phyloP scores from a whole-genome alignment of 2,113 vertebrate species.

The Isurus oxyrinchus region DNA sequence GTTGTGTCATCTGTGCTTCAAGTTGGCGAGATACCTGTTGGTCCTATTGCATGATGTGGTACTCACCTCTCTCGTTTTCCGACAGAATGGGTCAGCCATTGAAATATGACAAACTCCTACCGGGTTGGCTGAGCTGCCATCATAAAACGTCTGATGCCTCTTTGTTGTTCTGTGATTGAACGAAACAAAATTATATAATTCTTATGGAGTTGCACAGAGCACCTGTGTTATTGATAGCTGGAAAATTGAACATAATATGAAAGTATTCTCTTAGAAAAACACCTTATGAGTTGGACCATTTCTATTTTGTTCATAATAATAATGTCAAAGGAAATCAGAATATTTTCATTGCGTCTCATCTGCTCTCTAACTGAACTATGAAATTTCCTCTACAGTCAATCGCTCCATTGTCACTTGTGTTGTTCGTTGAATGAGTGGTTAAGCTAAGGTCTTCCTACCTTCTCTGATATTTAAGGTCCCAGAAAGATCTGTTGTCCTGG shows the following conservation, averaged over 20 bases:
- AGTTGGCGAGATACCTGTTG: not conserved
- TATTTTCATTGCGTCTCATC: not conserved
- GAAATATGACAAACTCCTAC: conserved; percentile 86
- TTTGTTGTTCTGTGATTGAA: conserved; percentile 71
- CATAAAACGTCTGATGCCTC: conserved; percentile 80
- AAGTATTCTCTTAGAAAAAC: not conserved
- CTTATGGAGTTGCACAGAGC: not conserved
- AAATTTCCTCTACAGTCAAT: not conserved
- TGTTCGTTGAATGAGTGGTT: not conserved
- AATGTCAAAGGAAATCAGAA: not conserved
- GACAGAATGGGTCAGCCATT: conserved; percentile 91
- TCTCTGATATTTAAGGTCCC: not conserved
- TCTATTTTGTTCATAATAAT: not conserved
- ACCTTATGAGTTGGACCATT: too few species aligned
- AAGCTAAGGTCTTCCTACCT: not conserved
- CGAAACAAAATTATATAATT: not conserved
- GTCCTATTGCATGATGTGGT: not conserved
- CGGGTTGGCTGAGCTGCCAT: conserved; percentile 64
- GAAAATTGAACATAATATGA: not conserved
- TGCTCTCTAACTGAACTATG: not conserved
- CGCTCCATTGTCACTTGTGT: not conserved
- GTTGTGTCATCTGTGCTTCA: not conserved
- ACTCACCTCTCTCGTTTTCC: conserved; percentile 84
- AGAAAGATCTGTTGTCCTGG: not conserved
- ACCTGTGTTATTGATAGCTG: not conserved